Evolutionary conservation across 2,113 vertebrate species (phyloP), one percentile per base, ranked within the genome.

Genomic region (Onychostoma macrolepis): DNA sequence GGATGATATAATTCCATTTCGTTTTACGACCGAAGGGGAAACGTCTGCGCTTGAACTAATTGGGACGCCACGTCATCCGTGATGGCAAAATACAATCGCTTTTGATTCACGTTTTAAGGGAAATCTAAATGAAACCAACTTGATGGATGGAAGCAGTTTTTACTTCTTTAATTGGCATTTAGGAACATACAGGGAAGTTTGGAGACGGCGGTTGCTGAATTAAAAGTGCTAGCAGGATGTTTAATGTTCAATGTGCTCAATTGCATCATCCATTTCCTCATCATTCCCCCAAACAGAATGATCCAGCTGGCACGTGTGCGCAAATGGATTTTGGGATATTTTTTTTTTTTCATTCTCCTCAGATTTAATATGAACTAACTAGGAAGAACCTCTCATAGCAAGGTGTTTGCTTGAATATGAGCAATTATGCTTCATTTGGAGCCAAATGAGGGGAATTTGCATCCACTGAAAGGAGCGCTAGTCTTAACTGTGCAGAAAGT

Each of bases 391-490:
- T 95, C 94, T 94, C 87, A 92, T 90, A 93, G 93, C 94, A 95
- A 96, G 94, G 94, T 95, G 95, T 95, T 90, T 93, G 93, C 94
- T 94, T 95, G 94, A 95, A 95, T 94, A 91, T 94, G 95, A 93
- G 94, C 93, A 96, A 96, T 96, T 95, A 95, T 87, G 94, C 91
- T 92, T 94, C 94, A 94, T 96, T 95, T 94, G 91, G 94, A 94
- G 92, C 92, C 93, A 94, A 95, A 95, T 94, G 94, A 93, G 94
- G 90, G 94, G 92, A 94, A 96, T 96, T 96, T 95, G 94, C 95
- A 95, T 96, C 91, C 91, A 26, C 91, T 96, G 95, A 96, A 96
- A 95, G 93, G 92, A 77, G 94, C 93, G 92, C 91, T 90, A 91
- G 93, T 93, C 93, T 95, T 93, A 95, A 95, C 94, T 94, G 94